Conservation (phyloP, 2,797 vertebrate species). For the Ptychadena robeensis region DNA sequence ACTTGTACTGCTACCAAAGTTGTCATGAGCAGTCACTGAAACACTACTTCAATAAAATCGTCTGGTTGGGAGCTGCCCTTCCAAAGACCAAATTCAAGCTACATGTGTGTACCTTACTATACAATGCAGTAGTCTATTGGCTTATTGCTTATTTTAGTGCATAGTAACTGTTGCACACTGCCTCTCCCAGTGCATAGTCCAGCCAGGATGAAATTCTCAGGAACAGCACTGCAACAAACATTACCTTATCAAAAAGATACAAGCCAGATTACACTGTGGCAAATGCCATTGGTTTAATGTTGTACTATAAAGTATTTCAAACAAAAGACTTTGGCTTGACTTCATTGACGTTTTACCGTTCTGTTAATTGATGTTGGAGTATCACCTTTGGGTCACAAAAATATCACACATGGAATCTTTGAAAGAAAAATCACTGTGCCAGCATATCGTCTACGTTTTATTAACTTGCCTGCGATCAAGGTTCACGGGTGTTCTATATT, state of each 20-base stretch:
- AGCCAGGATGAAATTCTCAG: slow-evolving; percentile 19
- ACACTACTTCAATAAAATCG: too few relatives aligned
- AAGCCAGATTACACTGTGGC: neutral
- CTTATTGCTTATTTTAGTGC: neutral
- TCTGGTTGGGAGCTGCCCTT: too few relatives aligned
- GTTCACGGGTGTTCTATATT: slow-evolving; percentile 5
- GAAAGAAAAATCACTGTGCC: neutral
- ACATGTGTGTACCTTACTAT: too few relatives aligned
- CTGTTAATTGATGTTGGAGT: neutral
- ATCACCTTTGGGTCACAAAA: neutral
- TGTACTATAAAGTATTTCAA: neutral
- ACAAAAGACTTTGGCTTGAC: neutral
- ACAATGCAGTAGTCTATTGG: neutral
- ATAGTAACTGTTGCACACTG: slow-evolving; percentile 7
- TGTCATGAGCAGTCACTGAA: too few relatives aligned
- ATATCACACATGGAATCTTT: neutral
- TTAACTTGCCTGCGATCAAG: neutral
- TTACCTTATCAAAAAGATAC: neutral
- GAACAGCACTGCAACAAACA: neutral
- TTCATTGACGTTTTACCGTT: neutral
- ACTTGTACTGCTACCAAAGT: too few relatives aligned
- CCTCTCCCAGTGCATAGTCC: slow-evolving; percentile 56
- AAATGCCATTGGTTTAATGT: neutral
- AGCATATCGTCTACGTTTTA: neutral
- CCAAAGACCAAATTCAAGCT: too few relatives aligned